Evolutionary conservation across 2,888 invertebrate species (phyloP).

Genomic region (Eupelmus urozonus): DNA sequence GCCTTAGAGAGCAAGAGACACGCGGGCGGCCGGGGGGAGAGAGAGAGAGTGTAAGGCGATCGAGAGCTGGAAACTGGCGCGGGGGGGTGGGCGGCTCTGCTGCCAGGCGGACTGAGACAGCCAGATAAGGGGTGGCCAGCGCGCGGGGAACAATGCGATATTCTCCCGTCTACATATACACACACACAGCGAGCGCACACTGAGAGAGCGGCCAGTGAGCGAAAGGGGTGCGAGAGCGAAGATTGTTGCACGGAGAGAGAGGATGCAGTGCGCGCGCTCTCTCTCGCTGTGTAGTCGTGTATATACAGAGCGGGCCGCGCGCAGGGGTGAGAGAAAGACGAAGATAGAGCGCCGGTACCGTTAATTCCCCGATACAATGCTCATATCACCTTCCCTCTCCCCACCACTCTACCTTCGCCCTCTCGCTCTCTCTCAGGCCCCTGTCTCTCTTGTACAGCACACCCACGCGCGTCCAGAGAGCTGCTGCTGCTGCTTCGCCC

Average conservation of each 20-base stretch:
- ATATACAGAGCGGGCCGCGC: slow-evolving; percentile 9
- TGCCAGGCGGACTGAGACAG: slow-evolving; percentile 56
- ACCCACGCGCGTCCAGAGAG: slow-evolving; percentile 30
- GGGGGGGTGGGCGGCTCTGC: slow-evolving; percentile 16
- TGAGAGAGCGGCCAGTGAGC: slow-evolving; percentile 46
- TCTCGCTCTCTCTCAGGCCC: slow-evolving; percentile 62
- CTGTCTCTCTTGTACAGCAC: slow-evolving; percentile 23
- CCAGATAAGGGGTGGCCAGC: slow-evolving; percentile 56
- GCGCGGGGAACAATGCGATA: slow-evolving; percentile 55
- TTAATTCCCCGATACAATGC: slow-evolving; percentile 78
- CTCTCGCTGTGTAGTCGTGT: too few relatives aligned
- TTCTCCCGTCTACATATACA: slow-evolving; percentile 33
- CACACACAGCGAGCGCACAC: not conserved
- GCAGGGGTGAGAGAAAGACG: slow-evolving; percentile 48
- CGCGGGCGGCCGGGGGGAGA: slow-evolving; percentile 52
- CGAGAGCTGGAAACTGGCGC: slow-evolving; percentile 57
- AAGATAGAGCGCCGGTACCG: slow-evolving; percentile 67
- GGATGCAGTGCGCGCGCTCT: slow-evolving; percentile 23
- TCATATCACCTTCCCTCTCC: slow-evolving; percentile 77
- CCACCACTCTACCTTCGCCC: slow-evolving; percentile 62
- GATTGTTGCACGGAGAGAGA: slow-evolving; percentile 57
- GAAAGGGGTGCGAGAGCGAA: slow-evolving; percentile 26
- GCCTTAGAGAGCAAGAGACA: slow-evolving; percentile 58
- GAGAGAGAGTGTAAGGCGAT: slow-evolving; percentile 59
- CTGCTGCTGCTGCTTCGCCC: slow-evolving; percentile 13